phyloP scores from a whole-genome alignment of 2,888 invertebrate genomes.

The Hydropsyche betteni region DNA sequence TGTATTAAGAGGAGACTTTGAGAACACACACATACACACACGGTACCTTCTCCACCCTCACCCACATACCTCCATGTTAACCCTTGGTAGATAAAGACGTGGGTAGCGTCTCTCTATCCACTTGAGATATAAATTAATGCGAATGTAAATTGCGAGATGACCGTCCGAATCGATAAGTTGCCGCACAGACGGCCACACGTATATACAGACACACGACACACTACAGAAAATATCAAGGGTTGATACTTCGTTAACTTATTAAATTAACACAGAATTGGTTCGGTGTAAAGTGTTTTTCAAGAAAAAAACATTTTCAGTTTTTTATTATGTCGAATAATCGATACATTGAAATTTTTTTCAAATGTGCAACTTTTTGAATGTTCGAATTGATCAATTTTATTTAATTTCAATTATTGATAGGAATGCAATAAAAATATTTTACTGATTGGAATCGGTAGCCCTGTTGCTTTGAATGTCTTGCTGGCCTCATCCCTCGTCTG shows the following conservation, averaged over 20 bases:
- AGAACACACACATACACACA: background rate
- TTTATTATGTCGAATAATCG: too few species aligned
- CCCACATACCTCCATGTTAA: background rate
- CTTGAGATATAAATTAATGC: slow-evolving; percentile 42
- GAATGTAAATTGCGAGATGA: slow-evolving; percentile 43
- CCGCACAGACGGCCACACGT: slow-evolving; percentile 30
- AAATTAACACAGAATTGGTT: too few species aligned
- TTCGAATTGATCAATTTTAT: too few species aligned
- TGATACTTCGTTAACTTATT: background rate
- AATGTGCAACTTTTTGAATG: too few species aligned
- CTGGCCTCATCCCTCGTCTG: slow-evolving; percentile 31
- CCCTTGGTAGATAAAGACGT: slow-evolving; percentile 34
- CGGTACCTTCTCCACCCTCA: background rate
- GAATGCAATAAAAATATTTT: too few species aligned
- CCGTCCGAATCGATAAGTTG: slow-evolving; percentile 42
- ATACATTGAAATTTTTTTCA: too few species aligned
- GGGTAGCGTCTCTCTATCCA: slow-evolving; percentile 31
- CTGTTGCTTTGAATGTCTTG: slow-evolving; percentile 35
- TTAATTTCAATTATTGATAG: too few species aligned
- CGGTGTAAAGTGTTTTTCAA: too few species aligned
- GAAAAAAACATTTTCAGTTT: too few species aligned
- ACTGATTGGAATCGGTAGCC: slow-evolving; percentile 1
- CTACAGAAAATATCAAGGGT: slow-evolving; percentile 7
- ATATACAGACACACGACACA: slow-evolving; percentile 29
- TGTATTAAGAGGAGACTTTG: too few species aligned